A percentile compares a stretch with the other conserved stretches of the same genome.
These are phyloP conservation scores for Corythaixoides concolor DNA, from an alignment of 2,113 vertebrate species.

Conservation along the genomic window DNA sequence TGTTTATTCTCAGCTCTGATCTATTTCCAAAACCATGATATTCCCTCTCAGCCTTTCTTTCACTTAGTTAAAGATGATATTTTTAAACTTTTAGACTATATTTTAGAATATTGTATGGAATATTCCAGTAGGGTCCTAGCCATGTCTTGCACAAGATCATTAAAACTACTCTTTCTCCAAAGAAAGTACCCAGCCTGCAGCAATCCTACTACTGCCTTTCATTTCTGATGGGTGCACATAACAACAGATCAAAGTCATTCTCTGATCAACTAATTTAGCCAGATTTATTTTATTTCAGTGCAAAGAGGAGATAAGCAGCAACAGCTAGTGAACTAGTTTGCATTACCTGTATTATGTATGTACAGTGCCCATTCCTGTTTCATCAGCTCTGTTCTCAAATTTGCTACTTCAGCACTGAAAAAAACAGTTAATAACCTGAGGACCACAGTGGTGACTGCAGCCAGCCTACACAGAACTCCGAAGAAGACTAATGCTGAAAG, in stretches of 20 bases:
- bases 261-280: background rate
- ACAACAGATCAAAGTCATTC: background rate
- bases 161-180: background rate
- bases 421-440: background rate
- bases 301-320: background rate
- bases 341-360: background rate
- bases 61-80: background rate
- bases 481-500: background rate
- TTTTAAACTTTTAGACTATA: too few relatives aligned
- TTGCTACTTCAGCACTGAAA: background rate
- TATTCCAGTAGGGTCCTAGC: background rate
- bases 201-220: background rate
- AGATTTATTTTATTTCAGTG: background rate
- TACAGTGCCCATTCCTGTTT: background rate
- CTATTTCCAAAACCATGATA: background rate
- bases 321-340: background rate
- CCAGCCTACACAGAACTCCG: background rate
- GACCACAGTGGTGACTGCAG: background rate
- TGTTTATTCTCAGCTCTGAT: background rate
- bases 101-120: background rate
- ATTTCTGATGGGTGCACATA: background rate
- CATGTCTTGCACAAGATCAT: background rate
- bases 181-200: background rate
- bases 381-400: background rate
- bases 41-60: background rate